Evolutionary conservation across 1,140 invertebrate species (phyloP).

Genomic region (Hypsibius dujardini): DNA sequence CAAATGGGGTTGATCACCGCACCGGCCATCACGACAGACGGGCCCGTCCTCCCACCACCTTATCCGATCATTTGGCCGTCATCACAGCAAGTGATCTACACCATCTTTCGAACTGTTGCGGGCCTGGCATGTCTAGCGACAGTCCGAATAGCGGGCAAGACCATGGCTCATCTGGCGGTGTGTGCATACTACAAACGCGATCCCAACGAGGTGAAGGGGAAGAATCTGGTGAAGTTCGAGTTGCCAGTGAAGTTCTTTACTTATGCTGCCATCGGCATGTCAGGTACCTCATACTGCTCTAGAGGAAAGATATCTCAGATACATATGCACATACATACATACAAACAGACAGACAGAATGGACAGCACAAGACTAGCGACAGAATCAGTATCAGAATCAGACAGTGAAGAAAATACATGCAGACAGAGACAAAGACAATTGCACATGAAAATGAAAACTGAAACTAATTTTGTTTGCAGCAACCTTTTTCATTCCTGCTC

Average conservation of each 20-base stretch:
- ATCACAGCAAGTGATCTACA: constrained; percentile 44
- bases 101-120: constrained; percentile 48
- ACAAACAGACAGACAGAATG: background rate
- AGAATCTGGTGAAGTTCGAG: constrained; percentile 41
- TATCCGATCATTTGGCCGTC: constrained; percentile 60
- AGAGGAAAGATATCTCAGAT: background rate
- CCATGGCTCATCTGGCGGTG: constrained; percentile 45
- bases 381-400: background rate
- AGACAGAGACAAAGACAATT: no score
- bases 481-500: constrained; percentile 53
- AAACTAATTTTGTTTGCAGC: constrained; percentile 39
- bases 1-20: constrained; percentile 46
- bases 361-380: no score
- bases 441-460: no score
- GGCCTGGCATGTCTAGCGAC: constrained; percentile 52
- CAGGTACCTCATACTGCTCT: background rate
- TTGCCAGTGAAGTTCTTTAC: constrained; percentile 59
- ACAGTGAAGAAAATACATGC: constrained; percentile 24
- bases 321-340: background rate
- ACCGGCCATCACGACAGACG: constrained; percentile 23
- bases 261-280: constrained; percentile 49
- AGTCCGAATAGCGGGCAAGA: constrained; percentile 49
- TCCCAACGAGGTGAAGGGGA: constrained; percentile 32
- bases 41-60: constrained; percentile 39
- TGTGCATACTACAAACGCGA: constrained; percentile 49